Conservation (phyloP, 2,797 vertebrate species). For the Sebastes goodei region DNA sequence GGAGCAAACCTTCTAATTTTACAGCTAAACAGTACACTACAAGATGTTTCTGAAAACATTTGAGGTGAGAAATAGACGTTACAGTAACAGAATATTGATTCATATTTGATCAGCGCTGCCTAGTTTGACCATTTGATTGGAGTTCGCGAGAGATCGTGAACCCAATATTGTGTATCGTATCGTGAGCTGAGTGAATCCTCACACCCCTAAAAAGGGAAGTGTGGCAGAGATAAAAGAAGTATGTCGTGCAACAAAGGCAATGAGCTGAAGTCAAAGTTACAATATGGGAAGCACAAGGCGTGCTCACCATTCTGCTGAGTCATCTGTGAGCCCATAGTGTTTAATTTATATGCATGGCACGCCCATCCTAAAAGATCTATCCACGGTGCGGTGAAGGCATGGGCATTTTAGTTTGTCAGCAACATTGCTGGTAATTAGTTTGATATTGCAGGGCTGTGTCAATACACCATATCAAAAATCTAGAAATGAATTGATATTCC, state of each 20-base stretch:
- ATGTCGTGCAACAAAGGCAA: slow-evolving; percentile 6
- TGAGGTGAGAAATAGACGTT: too few species aligned
- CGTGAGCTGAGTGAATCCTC: too few species aligned
- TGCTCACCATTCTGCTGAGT: slow-evolving; percentile 41
- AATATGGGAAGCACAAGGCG: background rate
- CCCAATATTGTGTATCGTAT: too few species aligned
- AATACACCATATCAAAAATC: background rate
- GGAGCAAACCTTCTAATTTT: fast-evolving
- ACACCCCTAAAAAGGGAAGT: background rate
- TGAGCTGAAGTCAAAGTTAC: slow-evolving; percentile 21
- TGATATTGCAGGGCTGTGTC: background rate
- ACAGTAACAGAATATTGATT: too few species aligned
- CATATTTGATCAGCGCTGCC: too few species aligned
- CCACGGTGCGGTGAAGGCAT: background rate
- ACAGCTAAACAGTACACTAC: too few species aligned
- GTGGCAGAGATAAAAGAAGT: background rate
- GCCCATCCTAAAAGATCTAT: slow-evolving; percentile 16
- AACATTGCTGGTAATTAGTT: slow-evolving; percentile 13
- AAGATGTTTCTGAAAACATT: too few species aligned
- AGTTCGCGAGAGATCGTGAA: too few species aligned
- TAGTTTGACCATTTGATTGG: too few species aligned
- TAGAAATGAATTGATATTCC: background rate
- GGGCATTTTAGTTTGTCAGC: slow-evolving; percentile 25
- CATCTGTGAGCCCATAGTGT: slow-evolving; percentile 13
- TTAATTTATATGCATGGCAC: slow-evolving; percentile 30